A percentile compares a stretch with the other conserved stretches of the same genome.
Evolutionary conservation across 2,797 vertebrate species (phyloP).

Genomic region (Hirundo rustica): DNA sequence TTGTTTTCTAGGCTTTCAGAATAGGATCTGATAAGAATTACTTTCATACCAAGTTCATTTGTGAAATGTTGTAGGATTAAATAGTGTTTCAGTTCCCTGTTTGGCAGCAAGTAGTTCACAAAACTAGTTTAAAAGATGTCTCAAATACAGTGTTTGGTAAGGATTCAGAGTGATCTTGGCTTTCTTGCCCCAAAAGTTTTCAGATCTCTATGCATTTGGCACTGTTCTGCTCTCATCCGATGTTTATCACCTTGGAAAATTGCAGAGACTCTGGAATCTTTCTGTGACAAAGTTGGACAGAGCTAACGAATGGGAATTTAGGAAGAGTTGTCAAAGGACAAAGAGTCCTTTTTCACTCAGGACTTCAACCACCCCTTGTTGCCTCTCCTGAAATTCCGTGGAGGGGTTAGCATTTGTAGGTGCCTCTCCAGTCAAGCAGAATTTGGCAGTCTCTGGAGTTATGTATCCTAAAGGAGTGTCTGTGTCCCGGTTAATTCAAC

Average conservation of each 20-base stretch:
- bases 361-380: not conserved
- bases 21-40: not conserved
- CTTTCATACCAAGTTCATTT: rapidly evolving
- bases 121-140: not conserved
- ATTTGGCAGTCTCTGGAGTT: not conserved
- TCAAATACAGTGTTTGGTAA: not conserved
- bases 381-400: not conserved
- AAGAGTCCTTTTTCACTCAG: not conserved
- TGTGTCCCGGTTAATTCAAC: not conserved
- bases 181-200: not conserved
- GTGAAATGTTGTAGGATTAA: not conserved
- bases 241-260: not conserved
- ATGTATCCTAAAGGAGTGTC: not conserved
- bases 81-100: not conserved
- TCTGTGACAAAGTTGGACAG: not conserved
- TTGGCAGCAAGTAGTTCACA: not conserved
- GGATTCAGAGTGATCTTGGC: not conserved
- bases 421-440: not conserved
- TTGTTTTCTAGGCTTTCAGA: not conserved
- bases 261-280: not conserved
- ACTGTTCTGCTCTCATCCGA: rapidly evolving
- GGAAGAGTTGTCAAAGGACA: not conserved
- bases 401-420: not conserved
- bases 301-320: not conserved
- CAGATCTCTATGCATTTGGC: not conserved